Evolutionary conservation across 2,797 vertebrate genomes (phyloP).

Genomic region (Coracias cyanogaster): DNA sequence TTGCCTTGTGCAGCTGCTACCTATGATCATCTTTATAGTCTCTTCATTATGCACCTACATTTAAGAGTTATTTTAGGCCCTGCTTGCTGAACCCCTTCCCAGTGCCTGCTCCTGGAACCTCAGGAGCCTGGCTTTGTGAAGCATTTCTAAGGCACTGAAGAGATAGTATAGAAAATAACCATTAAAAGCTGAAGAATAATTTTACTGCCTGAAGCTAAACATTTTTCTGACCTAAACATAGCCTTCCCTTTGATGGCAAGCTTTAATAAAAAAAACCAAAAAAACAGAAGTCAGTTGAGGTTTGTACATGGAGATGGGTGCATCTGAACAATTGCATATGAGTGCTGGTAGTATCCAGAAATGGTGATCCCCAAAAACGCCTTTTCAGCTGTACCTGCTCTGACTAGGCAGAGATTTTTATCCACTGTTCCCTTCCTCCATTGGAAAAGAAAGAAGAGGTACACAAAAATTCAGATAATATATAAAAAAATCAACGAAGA

Average conservation of each 20-base stretch:
- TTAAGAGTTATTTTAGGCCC: slow-evolving; percentile 56
- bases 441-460: neutral
- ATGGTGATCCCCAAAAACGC: neutral
- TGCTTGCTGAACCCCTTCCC: slow-evolving; percentile 46
- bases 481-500: neutral
- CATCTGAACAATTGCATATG: neutral
- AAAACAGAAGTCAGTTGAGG: neutral
- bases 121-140: slow-evolving; percentile 48
- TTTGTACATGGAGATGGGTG: neutral
- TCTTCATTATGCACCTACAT: slow-evolving; percentile 61
- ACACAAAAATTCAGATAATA: neutral
- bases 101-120: slow-evolving; percentile 51
- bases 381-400: neutral
- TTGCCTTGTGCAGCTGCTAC: slow-evolving; percentile 36
- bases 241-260: neutral
- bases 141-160: slow-evolving; percentile 22
- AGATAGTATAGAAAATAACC: neutral
- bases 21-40: slow-evolving; percentile 26
- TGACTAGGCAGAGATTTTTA: neutral
- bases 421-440: neutral
- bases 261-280: neutral
- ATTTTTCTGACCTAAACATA: neutral
- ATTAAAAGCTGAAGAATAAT: neutral
- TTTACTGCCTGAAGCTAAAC: neutral
- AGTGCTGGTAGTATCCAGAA: neutral